Percentiles rank a stretch among this genome's conserved stretches.
Evolutionary conservation across 1,140 invertebrate species (phyloP).

Genomic region (Gonatopus flavifemur): DNA sequence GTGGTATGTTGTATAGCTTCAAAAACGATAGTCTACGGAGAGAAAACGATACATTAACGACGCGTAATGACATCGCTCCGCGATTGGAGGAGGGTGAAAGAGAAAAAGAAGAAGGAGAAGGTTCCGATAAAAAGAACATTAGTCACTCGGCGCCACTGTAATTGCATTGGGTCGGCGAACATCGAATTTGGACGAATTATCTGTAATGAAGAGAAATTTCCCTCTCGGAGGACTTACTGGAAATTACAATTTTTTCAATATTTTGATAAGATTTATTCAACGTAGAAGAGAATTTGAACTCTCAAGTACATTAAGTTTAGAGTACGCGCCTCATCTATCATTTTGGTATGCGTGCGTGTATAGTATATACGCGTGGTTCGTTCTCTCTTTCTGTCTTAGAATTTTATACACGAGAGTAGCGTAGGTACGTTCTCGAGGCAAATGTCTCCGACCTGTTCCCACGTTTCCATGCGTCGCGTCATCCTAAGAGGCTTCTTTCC

Average conservation of each 20-base stretch:
- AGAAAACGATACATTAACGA: constrained; percentile 42
- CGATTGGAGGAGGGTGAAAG: constrained; percentile 6
- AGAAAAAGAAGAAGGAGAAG: no score
- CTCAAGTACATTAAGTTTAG: no score
- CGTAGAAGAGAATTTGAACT: no score
- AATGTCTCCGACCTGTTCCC: constrained; percentile 35
- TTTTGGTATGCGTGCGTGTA: background rate
- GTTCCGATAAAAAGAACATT: constrained; percentile 49
- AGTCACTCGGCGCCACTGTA: constrained; percentile 35
- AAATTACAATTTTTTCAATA: no score
- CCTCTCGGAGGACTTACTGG: no score
- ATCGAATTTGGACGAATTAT: no score
- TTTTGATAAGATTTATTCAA: no score
- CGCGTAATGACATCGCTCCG: constrained; percentile 34
- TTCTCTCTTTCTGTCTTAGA: no score
- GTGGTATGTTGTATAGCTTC: no score
- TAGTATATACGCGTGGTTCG: background rate
- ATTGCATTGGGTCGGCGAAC: constrained; percentile 18
- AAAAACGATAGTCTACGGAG: constrained; percentile 20
- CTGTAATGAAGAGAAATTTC: no score
- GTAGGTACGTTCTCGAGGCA: constrained; percentile 24
- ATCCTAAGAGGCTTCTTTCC: constrained; percentile 1
- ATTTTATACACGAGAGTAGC: no score
- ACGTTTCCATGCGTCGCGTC: constrained; percentile 19
- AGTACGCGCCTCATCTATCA: no score